These are phyloP conservation scores for Pharmacophagus antenor DNA, from an alignment of 2,888 invertebrate genomes.

Conservation along the genomic window DNA sequence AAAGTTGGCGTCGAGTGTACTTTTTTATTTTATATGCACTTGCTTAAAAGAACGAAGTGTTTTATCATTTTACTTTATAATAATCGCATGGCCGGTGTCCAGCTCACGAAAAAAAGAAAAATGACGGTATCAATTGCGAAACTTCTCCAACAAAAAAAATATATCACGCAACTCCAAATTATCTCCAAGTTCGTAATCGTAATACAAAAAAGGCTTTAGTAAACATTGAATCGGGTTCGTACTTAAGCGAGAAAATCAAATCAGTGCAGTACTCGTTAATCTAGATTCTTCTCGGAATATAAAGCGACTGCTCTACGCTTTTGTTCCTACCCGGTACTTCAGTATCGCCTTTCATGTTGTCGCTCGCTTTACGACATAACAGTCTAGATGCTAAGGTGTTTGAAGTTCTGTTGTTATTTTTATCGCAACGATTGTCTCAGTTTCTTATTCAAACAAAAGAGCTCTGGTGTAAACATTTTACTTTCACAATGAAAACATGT, in stretches of 20 bases:
- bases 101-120: too few species aligned
- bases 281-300: constrained; percentile 11
- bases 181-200: background rate
- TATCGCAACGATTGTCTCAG: constrained; percentile 7
- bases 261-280: constrained; percentile 25
- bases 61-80: background rate
- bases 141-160: too few species aligned
- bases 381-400: constrained; percentile 8
- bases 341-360: constrained; percentile 11
- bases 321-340: constrained; percentile 8
- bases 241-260: constrained; percentile 8
- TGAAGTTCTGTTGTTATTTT: constrained; percentile 15
- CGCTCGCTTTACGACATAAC: constrained; percentile 18
- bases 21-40: constrained; percentile 25
- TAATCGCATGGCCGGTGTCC: too few species aligned
- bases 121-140: too few species aligned
- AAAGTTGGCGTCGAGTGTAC: constrained; percentile 24
- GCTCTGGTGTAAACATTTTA: background rate
- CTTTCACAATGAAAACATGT: background rate
- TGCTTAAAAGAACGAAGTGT: background rate
- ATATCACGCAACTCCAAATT: background rate
- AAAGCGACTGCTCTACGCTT: constrained; percentile 16
- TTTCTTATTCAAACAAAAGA: background rate
- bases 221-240: background rate
- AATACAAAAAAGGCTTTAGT: background rate